phyloP scores from a whole-genome alignment of 2,113 vertebrate genomes.

The Plestiodon gilberti region DNA sequence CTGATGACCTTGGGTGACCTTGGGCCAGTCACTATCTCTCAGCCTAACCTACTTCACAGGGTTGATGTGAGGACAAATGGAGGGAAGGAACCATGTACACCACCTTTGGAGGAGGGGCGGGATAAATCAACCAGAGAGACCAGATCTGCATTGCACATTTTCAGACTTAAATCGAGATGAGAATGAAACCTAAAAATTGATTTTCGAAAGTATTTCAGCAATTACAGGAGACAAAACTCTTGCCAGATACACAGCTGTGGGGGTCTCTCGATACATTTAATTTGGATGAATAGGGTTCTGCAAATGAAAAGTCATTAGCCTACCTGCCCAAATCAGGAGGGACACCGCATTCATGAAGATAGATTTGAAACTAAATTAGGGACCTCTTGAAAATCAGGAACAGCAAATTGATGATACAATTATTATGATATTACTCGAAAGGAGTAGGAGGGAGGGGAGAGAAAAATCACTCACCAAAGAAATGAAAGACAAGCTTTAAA shows the following conservation, averaged over 20 bases:
- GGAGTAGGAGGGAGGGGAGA: neutral
- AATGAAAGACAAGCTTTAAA: conserved; percentile 1
- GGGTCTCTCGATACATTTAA: conserved; percentile 17
- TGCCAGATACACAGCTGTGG: neutral
- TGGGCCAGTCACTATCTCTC: too few relatives aligned
- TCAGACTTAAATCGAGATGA: neutral
- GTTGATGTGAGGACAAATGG: too few relatives aligned
- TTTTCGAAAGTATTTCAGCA: neutral
- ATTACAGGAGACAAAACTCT: neutral
- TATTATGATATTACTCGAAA: conserved; percentile 14
- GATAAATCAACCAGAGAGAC: neutral
- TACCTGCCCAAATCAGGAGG: conserved; percentile 41
- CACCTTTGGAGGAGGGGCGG: too few relatives aligned
- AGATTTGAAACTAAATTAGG: conserved; percentile 42
- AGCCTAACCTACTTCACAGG: too few relatives aligned
- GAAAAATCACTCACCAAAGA: neutral
- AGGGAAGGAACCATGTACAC: too few relatives aligned
- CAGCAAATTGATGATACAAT: conserved; percentile 21
- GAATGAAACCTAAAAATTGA: neutral
- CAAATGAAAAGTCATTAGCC: conserved; percentile 43
- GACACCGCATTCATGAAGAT: conserved; percentile 30
- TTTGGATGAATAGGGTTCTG: conserved; percentile 30
- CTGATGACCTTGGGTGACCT: too few relatives aligned
- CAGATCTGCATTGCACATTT: neutral
- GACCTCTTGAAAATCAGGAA: conserved; percentile 20